A percentile compares a stretch with the other conserved stretches of the same genome.
phyloP scores from a whole-genome alignment of 2,888 invertebrate genomes.

The Drosophila trichaetosa region DNA sequence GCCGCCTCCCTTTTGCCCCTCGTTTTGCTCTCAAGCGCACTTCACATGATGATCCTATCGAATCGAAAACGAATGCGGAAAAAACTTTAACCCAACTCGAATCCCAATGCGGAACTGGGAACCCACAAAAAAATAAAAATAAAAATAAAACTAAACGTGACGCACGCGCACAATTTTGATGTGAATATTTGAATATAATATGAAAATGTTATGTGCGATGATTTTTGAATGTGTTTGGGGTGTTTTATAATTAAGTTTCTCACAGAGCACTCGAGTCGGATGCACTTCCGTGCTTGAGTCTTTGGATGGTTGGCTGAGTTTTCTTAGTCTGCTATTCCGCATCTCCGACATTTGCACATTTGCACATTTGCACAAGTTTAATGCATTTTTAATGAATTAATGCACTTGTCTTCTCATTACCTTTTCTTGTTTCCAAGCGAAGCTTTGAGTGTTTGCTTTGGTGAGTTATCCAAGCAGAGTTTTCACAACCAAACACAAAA shows the following conservation, averaged over 20 bases:
- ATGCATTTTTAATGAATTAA: slow-evolving; percentile 43
- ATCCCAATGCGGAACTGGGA: not conserved
- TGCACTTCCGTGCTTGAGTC: slow-evolving; percentile 5
- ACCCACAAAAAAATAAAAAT: not conserved
- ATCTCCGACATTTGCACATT: not conserved
- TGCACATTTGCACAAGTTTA: slow-evolving; percentile 3
- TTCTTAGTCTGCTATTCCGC: not conserved
- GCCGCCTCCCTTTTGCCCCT: slow-evolving; percentile 47
- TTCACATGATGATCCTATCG: slow-evolving; percentile 15
- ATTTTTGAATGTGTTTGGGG: slow-evolving; percentile 64
- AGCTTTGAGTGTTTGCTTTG: not conserved
- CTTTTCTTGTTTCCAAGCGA: slow-evolving; percentile 14
- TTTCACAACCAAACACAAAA: slow-evolving; percentile 21
- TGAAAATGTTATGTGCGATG: slow-evolving; percentile 51
- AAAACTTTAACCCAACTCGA: not conserved
- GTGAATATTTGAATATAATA: slow-evolving; percentile 27
- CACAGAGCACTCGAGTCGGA: slow-evolving; percentile 21
- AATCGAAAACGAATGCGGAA: slow-evolving; percentile 4
- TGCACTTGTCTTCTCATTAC: slow-evolving; percentile 45
- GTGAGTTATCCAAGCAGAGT: slow-evolving; percentile 2
- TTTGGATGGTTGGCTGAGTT: slow-evolving; percentile 4
- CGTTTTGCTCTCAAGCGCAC: slow-evolving; percentile 60
- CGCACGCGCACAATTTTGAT: slow-evolving; percentile 62
- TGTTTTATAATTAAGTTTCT: slow-evolving; percentile 53
- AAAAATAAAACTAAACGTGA: slow-evolving; percentile 32